phyloP scores from a whole-genome alignment of 2,113 vertebrate species.

The Eulemur rufifrons region DNA sequence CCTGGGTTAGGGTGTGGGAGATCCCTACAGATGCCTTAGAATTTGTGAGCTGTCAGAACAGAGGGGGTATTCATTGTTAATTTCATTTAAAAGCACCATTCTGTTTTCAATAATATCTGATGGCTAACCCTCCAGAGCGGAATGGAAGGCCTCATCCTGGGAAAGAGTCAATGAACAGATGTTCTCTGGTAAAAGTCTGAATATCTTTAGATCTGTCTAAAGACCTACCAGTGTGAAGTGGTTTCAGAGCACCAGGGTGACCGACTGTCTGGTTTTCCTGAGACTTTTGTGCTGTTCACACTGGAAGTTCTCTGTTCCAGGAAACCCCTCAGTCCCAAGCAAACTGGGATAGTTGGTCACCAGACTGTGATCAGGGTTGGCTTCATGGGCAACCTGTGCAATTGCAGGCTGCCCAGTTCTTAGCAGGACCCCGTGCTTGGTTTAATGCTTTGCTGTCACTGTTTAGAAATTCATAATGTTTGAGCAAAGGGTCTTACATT shows the following conservation, averaged over 20 bases:
- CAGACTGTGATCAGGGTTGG: background rate
- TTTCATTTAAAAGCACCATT: background rate
- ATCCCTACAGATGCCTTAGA: conserved; percentile 10
- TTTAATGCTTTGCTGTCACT: background rate
- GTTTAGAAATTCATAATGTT: background rate
- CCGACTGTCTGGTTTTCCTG: background rate
- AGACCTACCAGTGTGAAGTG: background rate
- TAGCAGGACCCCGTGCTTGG: background rate
- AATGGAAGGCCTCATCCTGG: background rate
- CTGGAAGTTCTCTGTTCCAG: background rate
- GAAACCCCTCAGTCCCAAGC: background rate
- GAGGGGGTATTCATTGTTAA: background rate
- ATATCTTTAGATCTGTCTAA: background rate
- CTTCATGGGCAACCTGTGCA: background rate
- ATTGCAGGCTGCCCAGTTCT: too few relatives aligned
- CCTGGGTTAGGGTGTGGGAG: background rate
- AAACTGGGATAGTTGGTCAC: background rate
- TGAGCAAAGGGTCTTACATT: background rate
- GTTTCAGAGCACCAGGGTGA: background rate
- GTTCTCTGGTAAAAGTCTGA: background rate
- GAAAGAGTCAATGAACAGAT: background rate
- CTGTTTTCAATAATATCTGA: background rate
- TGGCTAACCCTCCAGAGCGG: background rate
- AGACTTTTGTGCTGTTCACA: background rate
- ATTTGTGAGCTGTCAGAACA: background rate